Evolutionary conservation across 64 coral and sea anemone genomes (phyloP).

Genomic region (Montipora capricornis): DNA sequence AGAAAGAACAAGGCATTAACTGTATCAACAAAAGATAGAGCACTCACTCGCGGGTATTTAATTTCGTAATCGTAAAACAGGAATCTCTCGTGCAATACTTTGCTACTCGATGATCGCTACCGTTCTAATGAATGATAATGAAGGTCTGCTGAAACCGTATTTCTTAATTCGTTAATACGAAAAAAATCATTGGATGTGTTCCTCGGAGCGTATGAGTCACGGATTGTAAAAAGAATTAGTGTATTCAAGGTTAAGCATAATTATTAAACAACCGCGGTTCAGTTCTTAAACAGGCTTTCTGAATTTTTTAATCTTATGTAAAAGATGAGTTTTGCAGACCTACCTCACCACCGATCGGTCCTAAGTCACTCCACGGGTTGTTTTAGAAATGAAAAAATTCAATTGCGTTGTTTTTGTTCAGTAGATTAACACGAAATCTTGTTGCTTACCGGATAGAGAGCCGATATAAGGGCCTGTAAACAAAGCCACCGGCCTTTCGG

Average conservation of each 20-base stretch:
- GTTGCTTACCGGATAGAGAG: neutral
- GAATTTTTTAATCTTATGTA: neutral
- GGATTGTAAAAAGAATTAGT: neutral
- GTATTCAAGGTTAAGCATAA: neutral
- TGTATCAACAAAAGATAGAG: neutral
- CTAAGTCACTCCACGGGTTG: neutral
- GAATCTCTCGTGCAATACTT: neutral
- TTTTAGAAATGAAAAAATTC: neutral
- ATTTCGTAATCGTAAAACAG: neutral
- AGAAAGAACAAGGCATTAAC: conserved; percentile 2
- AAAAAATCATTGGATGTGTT: neutral
- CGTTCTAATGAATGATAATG: neutral
- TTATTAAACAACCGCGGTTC: neutral
- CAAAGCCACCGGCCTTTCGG: conserved; percentile 19
- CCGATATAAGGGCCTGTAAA: conserved; percentile 36
- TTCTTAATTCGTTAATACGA: no score
- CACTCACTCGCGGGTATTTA: neutral
- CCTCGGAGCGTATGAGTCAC: neutral
- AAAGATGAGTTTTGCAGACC: neutral
- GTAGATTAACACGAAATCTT: conserved; percentile 37
- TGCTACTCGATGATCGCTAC: neutral
- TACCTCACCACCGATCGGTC: neutral
- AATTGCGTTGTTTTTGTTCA: conserved; percentile 6
- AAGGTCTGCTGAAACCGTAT: no score
- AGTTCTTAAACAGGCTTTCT: neutral